These are phyloP conservation scores for Scomber colias DNA, from an alignment of 2,113 vertebrate species.

Conservation along the genomic window DNA sequence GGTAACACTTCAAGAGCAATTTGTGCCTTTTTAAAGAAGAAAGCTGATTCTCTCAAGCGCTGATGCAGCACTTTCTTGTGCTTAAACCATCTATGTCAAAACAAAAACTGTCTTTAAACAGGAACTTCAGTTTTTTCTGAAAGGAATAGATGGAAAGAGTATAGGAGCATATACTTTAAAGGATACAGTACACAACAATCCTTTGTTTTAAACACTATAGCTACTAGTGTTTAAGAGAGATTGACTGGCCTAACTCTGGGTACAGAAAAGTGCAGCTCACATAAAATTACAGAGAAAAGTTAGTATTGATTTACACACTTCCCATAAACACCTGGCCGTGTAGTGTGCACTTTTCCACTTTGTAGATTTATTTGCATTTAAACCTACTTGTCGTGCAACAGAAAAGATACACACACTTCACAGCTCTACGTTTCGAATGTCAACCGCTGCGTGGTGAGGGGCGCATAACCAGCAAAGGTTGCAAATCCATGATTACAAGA, in stretches of 20 bases:
- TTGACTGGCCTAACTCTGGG: conserved; percentile 53
- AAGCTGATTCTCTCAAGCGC: background rate
- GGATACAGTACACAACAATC: conserved; percentile 45
- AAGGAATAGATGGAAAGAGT: conserved; percentile 11
- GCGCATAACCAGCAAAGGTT: conserved; percentile 34
- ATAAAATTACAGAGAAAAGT: conserved; percentile 19
- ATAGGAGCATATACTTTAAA: conserved; percentile 33
- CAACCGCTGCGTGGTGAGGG: background rate
- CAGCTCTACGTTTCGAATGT: conserved; percentile 42
- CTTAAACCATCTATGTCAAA: conserved; percentile 23
- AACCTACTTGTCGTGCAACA: conserved; percentile 17
- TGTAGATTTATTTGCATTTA: conserved; percentile 2
- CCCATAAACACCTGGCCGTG: conserved; percentile 8
- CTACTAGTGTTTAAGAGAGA: conserved; percentile 27
- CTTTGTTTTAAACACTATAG: conserved; percentile 39
- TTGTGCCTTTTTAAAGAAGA: conserved; percentile 51
- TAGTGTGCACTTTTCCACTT: conserved; percentile 3
- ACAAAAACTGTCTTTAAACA: conserved; percentile 1
- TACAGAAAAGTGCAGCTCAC: conserved; percentile 53
- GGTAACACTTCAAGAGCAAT: conserved; percentile 62
- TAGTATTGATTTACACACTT: conserved; percentile 27
- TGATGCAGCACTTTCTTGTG: conserved; percentile 30
- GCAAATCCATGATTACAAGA: conserved; percentile 27
- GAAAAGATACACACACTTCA: conserved; percentile 25
- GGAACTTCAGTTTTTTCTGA: background rate